Percentiles rank a stretch among this genome's conserved stretches.
These are phyloP conservation scores for Nycticebus coucang DNA, from an alignment of 2,113 vertebrate genomes.

Conservation along the genomic window DNA sequence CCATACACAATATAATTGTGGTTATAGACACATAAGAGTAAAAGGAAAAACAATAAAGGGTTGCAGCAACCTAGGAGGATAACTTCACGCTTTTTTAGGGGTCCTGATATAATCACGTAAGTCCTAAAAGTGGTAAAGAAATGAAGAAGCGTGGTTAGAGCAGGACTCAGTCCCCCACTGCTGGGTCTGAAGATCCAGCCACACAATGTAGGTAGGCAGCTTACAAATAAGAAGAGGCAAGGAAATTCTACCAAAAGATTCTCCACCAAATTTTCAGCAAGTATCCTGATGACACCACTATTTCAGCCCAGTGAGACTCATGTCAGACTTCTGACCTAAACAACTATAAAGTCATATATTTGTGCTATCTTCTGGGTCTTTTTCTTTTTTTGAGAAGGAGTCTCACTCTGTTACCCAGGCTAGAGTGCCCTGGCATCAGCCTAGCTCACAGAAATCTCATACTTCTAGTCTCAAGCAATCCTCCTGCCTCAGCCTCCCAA, in stretches of 20 bases:
- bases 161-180: not conserved
- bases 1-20: not conserved
- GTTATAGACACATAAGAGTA: not conserved
- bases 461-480: too few relatives aligned
- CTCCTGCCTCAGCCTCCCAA: too few relatives aligned
- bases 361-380: not conserved
- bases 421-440: too few relatives aligned
- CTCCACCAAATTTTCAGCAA: not conserved
- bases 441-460: too few relatives aligned
- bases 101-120: not conserved
- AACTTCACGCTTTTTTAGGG: not conserved
- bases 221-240: not conserved
- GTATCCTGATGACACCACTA: not conserved
- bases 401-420: too few relatives aligned
- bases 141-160: not conserved
- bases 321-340: not conserved
- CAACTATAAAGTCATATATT: not conserved
- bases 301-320: not conserved
- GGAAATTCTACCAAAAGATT: not conserved
- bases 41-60: not conserved
- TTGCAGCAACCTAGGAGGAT: not conserved
- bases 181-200: not conserved
- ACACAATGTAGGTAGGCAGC: not conserved
- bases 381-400: too few relatives aligned
- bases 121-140: not conserved